These are phyloP conservation scores for Centropristis striata DNA, from an alignment of 2,113 vertebrate genomes.

Conservation along the genomic window DNA sequence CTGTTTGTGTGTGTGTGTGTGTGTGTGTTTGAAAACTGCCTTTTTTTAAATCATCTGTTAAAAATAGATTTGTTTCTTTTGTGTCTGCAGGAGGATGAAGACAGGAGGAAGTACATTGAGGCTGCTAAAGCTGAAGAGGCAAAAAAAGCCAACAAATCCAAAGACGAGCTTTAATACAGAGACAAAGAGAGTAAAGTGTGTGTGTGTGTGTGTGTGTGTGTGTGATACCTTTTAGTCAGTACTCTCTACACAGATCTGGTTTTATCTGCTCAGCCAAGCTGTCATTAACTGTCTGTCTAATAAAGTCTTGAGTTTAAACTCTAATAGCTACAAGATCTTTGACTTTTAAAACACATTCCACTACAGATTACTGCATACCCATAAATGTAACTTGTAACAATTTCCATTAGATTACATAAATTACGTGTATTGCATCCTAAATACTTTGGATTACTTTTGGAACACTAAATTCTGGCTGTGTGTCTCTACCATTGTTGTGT, in stretches of 20 bases:
- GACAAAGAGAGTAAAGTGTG: neutral
- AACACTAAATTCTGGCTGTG: too few relatives aligned
- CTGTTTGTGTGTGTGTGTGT: constrained; percentile 2
- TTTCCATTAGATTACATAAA: too few relatives aligned
- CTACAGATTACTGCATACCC: too few relatives aligned
- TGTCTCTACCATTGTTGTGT: too few relatives aligned
- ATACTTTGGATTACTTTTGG: too few relatives aligned
- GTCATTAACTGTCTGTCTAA: neutral
- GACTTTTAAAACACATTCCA: neutral
- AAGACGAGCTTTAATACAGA: constrained; percentile 73
- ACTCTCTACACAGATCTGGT: neutral
- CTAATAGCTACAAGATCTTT: neutral
- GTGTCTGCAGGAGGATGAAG: constrained; percentile 80
- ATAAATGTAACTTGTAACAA: too few relatives aligned
- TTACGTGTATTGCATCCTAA: too few relatives aligned
- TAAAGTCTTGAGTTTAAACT: constrained; percentile 27
- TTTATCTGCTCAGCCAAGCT: constrained; percentile 8
- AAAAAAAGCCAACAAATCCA: constrained; percentile 55
- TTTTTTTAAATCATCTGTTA: constrained; percentile 12
- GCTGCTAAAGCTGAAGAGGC: constrained; percentile 73
- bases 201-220: constrained; percentile 18
- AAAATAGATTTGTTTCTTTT: constrained; percentile 50
- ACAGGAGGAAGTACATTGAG: constrained; percentile 81
- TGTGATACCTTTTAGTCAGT: constrained; percentile 7
- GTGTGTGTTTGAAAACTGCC: neutral